phyloP scores from a whole-genome alignment of 2,888 invertebrate species.

The Habrosyne pyritoides region DNA sequence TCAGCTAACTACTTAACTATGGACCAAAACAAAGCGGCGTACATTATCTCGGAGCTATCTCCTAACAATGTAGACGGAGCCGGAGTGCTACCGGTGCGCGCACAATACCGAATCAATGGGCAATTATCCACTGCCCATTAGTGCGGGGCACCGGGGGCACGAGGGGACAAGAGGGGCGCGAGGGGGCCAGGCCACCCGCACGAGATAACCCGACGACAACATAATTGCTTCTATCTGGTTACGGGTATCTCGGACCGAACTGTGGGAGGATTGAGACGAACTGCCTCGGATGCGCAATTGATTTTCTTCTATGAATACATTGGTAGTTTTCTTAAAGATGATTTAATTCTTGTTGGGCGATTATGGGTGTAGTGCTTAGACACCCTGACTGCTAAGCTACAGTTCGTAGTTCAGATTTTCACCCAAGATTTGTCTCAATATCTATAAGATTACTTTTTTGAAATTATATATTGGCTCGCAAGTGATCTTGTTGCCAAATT shows the following conservation, averaged over 20 bases:
- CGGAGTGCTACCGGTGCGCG: constrained; percentile 10
- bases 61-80: constrained; percentile 1
- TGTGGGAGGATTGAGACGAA: constrained; percentile 4
- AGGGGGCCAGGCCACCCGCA: constrained; percentile 42
- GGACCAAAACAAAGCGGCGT: background rate
- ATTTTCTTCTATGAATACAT: background rate
- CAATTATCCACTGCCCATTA: constrained; percentile 39
- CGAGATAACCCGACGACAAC: constrained; percentile 40
- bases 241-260: background rate
- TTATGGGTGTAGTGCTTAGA: too few relatives aligned
- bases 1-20: background rate
- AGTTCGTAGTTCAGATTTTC: too few relatives aligned
- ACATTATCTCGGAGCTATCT: background rate
- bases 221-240: constrained; percentile 42
- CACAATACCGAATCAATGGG: constrained; percentile 45
- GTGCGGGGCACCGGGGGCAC: constrained; percentile 9
- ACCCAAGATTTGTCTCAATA: too few relatives aligned
- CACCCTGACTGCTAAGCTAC: too few relatives aligned
- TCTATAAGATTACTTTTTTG: too few relatives aligned
- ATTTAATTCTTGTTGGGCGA: too few relatives aligned
- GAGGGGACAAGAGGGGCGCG: constrained; percentile 9
- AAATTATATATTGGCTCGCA: too few relatives aligned
- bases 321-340: too few relatives aligned
- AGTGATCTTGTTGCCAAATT: too few relatives aligned
- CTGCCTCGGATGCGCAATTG: constrained; percentile 4